A percentile compares a stretch with the other conserved stretches of the same genome.
These are phyloP conservation scores for Cyanistes caeruleus DNA, from an alignment of 2,113 vertebrate species.

Conservation along the genomic window DNA sequence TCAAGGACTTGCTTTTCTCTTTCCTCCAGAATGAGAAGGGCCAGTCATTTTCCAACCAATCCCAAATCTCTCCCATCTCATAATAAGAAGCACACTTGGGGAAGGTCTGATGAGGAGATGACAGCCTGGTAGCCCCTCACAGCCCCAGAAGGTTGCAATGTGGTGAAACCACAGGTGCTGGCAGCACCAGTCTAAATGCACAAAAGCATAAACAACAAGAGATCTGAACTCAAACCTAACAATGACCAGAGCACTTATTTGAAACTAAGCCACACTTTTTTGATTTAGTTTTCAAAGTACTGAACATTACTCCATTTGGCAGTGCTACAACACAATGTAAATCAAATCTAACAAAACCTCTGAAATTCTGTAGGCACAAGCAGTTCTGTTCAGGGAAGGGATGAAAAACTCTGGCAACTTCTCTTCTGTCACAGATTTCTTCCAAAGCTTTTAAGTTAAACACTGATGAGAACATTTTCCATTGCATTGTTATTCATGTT, in stretches of 20 bases:
- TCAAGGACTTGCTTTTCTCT: not conserved
- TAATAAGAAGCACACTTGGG: not conserved
- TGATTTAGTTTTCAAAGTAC: not conserved
- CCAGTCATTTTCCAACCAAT: not conserved
- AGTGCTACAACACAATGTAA: fast-evolving
- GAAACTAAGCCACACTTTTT: not conserved
- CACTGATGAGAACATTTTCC: not conserved
- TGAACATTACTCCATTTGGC: not conserved
- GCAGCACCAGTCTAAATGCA: not conserved
- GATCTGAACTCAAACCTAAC: not conserved
- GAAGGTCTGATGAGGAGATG: not conserved
- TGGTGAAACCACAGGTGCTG: not conserved
- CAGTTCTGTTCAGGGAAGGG: not conserved
- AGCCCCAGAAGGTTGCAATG: not conserved
- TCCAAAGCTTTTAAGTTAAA: conserved; percentile 17
- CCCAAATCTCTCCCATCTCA: not conserved
- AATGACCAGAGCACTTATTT: not conserved
- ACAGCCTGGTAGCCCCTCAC: not conserved
- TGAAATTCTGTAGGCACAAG: not conserved
- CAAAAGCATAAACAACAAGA: not conserved
- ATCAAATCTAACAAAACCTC: not conserved
- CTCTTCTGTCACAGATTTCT: not conserved
- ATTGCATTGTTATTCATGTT: not conserved
- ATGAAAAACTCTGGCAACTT: not conserved
- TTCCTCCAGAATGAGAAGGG: not conserved